Conservation (phyloP, 2,113 vertebrate genomes). For the Calidris pygmaea region DNA sequence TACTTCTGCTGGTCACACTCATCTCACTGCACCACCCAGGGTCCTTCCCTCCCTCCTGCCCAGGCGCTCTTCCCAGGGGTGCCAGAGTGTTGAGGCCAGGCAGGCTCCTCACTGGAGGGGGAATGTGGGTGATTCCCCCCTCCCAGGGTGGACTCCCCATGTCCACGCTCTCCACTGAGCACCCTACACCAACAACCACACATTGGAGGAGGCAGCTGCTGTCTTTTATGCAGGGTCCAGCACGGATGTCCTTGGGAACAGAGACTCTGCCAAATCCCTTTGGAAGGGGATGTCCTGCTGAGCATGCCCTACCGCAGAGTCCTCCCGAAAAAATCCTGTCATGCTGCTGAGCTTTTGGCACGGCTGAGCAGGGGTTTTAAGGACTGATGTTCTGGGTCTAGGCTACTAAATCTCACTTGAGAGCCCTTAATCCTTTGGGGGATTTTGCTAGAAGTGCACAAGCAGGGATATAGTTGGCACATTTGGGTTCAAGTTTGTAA, state of each 20-base stretch:
- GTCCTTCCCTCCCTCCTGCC: background rate
- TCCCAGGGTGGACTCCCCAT: background rate
- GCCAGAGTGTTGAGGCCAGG: accelerated
- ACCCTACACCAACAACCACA: accelerated
- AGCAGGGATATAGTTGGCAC: background rate
- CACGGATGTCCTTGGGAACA: background rate
- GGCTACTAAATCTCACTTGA: background rate
- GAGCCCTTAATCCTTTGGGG: background rate
- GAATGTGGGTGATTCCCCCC: accelerated
- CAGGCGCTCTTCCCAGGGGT: background rate
- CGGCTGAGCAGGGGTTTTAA: background rate
- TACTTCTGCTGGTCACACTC: too few relatives aligned
- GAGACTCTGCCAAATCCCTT: background rate
- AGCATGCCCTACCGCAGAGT: background rate
- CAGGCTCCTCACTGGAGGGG: background rate
- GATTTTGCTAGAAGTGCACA: background rate
- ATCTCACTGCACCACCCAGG: accelerated
- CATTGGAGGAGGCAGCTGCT: background rate
- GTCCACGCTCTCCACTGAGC: background rate
- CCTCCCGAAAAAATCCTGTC: accelerated
- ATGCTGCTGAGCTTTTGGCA: background rate
- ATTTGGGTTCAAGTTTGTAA: background rate
- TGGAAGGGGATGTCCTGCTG: accelerated
- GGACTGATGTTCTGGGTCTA: background rate
- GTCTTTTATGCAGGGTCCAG: background rate